phyloP scores from a whole-genome alignment of 2,797 vertebrate species.

The Parauchenoglanis punctatus region DNA sequence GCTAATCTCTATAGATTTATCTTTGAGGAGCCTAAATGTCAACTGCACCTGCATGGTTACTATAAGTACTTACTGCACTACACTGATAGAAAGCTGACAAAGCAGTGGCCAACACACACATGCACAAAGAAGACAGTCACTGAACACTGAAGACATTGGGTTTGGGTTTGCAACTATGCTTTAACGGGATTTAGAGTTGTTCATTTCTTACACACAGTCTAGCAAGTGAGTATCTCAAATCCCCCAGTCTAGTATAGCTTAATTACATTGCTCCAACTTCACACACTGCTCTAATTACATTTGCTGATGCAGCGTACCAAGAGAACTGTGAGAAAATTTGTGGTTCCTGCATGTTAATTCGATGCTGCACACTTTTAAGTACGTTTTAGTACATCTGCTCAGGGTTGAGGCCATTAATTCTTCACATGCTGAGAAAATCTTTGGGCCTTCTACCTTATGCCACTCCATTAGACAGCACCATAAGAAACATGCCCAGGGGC shows the following conservation, averaged over 20 bases:
- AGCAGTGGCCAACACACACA: not conserved
- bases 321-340: not conserved
- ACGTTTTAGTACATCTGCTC: not conserved
- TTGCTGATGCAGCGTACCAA: not conserved
- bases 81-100: conserved; percentile 7
- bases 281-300: too few relatives aligned
- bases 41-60: conserved; percentile 3
- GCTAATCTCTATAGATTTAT: not conserved
- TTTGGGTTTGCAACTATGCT: too few relatives aligned
- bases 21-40: not conserved
- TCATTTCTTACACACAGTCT: too few relatives aligned
- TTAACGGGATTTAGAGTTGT: not conserved
- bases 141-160: too few relatives aligned
- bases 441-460: too few relatives aligned
- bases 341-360: not conserved
- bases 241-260: too few relatives aligned
- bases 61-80: not conserved
- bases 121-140: not conserved
- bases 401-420: not conserved
- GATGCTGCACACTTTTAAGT: too few relatives aligned
- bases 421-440: too few relatives aligned
- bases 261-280: too few relatives aligned
- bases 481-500: too few relatives aligned
- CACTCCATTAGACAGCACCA: too few relatives aligned
- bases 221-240: too few relatives aligned